Percentiles rank a stretch among this genome's conserved stretches.
phyloP scores from a whole-genome alignment of 2,797 vertebrate species.

The Molossus molossus region DNA sequence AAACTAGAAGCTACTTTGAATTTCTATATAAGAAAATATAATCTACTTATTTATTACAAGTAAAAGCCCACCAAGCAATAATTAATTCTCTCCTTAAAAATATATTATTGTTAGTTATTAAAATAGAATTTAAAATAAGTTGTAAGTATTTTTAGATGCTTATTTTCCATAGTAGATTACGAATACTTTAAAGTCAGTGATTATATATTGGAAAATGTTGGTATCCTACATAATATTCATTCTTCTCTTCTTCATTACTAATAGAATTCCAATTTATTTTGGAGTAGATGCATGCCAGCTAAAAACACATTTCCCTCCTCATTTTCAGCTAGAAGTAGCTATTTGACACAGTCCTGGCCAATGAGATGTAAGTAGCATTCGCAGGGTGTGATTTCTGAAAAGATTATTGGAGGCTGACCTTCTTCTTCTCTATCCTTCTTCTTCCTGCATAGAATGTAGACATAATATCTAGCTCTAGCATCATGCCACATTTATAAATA shows the following conservation, averaged over 20 bases:
- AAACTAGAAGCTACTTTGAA: slow-evolving; percentile 4
- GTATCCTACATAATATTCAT: not conserved
- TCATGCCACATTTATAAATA: not conserved
- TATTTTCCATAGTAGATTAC: not conserved
- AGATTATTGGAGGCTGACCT: not conserved
- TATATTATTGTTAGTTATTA: not conserved
- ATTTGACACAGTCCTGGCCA: not conserved
- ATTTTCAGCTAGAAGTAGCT: not conserved
- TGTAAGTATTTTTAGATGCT: not conserved
- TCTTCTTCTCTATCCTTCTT: not conserved
- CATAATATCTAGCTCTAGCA: not conserved
- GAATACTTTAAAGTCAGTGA: not conserved
- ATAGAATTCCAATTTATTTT: not conserved
- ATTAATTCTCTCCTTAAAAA: not conserved
- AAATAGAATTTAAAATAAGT: slow-evolving; percentile 46
- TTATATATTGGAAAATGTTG: not conserved
- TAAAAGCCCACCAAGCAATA: not conserved
- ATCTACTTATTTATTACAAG: not conserved
- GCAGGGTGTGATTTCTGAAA: not conserved
- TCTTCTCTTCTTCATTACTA: slow-evolving; percentile 18
- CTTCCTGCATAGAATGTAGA: not conserved
- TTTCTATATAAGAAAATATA: not conserved
- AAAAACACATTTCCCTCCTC: not conserved
- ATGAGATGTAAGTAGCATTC: not conserved
- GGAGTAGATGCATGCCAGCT: not conserved